phyloP scores from a whole-genome alignment of 64 coral and sea anemone genomes.

The Cladopsammia gracilis region DNA sequence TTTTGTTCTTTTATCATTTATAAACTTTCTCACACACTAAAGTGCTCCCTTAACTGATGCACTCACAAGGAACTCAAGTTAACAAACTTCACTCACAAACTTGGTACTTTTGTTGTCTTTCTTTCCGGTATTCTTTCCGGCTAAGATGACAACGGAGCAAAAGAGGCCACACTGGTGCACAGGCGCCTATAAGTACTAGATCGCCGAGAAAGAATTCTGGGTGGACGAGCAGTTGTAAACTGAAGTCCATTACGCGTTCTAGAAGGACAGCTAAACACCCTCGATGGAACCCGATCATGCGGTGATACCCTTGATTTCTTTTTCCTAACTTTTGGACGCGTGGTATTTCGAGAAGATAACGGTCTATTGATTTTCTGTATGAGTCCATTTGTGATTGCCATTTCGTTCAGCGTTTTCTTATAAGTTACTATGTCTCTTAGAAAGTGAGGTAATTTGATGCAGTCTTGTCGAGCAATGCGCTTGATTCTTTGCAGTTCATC shows the following conservation, averaged over 20 bases:
- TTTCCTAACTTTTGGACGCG: slow-evolving; percentile 39
- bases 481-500: slow-evolving; percentile 75
- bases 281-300: slow-evolving; percentile 15
- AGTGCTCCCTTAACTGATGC: not conserved
- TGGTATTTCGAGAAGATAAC: slow-evolving; percentile 25
- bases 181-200: slow-evolving; percentile 10
- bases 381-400: slow-evolving; percentile 70
- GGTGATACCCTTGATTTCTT: not conserved
- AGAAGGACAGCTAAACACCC: slow-evolving; percentile 47
- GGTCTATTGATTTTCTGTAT: slow-evolving; percentile 61
- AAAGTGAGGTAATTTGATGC: slow-evolving; percentile 76
- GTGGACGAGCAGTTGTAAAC: not conserved
- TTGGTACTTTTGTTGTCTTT: too few species aligned
- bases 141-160: slow-evolving; percentile 22
- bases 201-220: slow-evolving; percentile 21
- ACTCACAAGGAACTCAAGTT: not conserved
- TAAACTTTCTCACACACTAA: not conserved
- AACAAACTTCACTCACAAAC: not conserved
- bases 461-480: slow-evolving; percentile 72
- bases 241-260: not conserved
- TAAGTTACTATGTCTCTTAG: slow-evolving; percentile 65
- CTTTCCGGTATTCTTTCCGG: too few species aligned
- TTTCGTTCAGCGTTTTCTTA: slow-evolving; percentile 67
- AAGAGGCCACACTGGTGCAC: slow-evolving; percentile 35
- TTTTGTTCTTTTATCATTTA: not conserved